Evolutionary conservation across 2,113 vertebrate species (phyloP).

Genomic region (Phasianus colchicus): DNA sequence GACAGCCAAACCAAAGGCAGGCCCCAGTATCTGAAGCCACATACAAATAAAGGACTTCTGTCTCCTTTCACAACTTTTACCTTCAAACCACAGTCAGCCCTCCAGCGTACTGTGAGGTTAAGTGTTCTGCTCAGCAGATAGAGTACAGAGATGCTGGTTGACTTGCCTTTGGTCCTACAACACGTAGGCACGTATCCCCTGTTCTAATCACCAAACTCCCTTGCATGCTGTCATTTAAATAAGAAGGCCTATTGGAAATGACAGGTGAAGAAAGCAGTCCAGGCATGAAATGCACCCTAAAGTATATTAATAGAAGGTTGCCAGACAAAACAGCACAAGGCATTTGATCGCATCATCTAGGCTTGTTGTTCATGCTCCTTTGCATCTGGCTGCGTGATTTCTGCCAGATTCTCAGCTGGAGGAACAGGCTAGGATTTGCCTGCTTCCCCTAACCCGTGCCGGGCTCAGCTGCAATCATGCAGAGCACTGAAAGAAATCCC

Average conservation of each 20-base stretch:
- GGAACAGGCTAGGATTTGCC: constrained; percentile 51
- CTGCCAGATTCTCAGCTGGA: constrained; percentile 63
- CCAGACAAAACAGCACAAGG: constrained; percentile 62
- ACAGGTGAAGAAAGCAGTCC: constrained; percentile 70
- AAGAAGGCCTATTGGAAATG: constrained; percentile 61
- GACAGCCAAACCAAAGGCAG: background rate
- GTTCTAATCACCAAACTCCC: constrained; percentile 26
- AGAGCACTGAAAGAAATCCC: constrained; percentile 71
- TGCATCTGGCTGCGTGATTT: constrained; percentile 64
- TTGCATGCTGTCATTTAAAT: constrained; percentile 53
- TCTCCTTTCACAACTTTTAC: background rate
- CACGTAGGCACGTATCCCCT: background rate
- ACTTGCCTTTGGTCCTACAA: background rate
- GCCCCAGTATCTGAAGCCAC: background rate
- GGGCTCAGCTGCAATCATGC: constrained; percentile 65
- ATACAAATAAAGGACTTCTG: background rate
- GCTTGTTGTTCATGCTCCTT: constrained; percentile 62
- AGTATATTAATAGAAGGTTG: constrained; percentile 70
- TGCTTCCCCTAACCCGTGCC: constrained; percentile 32
- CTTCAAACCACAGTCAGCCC: background rate
- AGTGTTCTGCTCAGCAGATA: background rate
- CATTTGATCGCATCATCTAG: constrained; percentile 60
- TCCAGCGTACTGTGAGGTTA: background rate
- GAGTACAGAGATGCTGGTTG: background rate
- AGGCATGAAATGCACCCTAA: constrained; percentile 66